Conservation (phyloP, 1,140 invertebrate species). For the Akabosia matsudoensis region DNA sequence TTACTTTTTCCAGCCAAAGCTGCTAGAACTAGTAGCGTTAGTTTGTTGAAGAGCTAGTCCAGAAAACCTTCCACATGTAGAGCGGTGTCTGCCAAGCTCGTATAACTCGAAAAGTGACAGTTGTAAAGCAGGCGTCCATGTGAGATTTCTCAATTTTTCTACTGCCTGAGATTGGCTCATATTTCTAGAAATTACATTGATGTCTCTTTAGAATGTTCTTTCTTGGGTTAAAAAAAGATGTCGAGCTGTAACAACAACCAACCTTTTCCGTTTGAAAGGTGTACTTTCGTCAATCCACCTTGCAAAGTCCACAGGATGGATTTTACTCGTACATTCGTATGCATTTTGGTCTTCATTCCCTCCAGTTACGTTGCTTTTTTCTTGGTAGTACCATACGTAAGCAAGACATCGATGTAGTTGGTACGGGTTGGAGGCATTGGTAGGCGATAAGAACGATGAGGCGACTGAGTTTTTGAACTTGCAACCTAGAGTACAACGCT, state of each 20-base stretch:
- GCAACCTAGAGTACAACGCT: background rate
- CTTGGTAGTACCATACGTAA: slow-evolving; percentile 7
- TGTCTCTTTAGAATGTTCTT: background rate
- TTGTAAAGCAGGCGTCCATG: background rate
- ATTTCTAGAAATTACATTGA: background rate
- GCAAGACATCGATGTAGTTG: background rate
- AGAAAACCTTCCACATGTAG: background rate
- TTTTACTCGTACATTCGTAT: background rate
- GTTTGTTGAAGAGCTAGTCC: background rate
- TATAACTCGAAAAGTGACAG: background rate
- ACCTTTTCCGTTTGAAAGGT: background rate
- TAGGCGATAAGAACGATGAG: too few species aligned
- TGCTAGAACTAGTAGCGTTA: background rate
- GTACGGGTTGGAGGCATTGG: background rate
- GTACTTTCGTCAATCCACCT: background rate
- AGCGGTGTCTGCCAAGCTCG: background rate
- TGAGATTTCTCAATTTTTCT: background rate
- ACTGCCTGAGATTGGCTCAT: background rate
- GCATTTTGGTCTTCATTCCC: background rate
- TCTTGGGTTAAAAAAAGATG: background rate
- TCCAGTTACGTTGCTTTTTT: background rate
- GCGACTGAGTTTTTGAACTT: too few species aligned
- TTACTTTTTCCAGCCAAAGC: background rate
- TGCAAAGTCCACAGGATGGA: background rate
- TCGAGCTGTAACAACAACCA: background rate